These are phyloP conservation scores for Drosophila ohnishii DNA, from an alignment of 1,140 invertebrate species.

Conservation along the genomic window DNA sequence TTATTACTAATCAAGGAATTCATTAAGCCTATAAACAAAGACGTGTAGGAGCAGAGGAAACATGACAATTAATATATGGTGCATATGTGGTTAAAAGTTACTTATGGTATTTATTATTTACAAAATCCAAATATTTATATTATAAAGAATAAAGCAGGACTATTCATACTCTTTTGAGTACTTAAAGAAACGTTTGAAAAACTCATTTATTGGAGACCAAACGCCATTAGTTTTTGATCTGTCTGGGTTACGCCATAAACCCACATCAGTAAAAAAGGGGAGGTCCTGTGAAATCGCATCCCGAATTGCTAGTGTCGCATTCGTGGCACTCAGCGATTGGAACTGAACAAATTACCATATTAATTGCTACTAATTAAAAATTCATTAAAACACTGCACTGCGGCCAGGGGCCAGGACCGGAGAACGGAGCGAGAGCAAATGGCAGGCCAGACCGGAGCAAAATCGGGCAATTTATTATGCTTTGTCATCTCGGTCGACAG, in stretches of 20 bases:
- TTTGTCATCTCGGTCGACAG: conserved; percentile 71
- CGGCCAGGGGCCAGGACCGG: conserved; percentile 29
- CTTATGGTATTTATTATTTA: neutral
- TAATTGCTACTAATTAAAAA: conserved; percentile 81
- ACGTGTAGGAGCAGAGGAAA: neutral
- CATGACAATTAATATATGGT: neutral
- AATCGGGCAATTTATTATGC: conserved; percentile 72
- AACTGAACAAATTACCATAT: conserved; percentile 81
- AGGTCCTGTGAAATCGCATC: neutral
- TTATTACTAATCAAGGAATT: conserved; percentile 74
- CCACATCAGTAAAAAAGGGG: neutral
- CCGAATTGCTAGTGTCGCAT: conserved; percentile 8
- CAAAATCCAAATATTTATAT: neutral
- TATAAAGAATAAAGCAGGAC: neutral
- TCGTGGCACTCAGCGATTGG: conserved; percentile 45
- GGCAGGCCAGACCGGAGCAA: conserved; percentile 33
- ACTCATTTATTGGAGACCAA: neutral
- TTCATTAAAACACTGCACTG: conserved; percentile 70
- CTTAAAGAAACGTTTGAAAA: neutral
- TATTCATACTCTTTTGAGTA: neutral
- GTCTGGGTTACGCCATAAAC: conserved; percentile 8
- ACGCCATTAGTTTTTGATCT: conserved; percentile 3
- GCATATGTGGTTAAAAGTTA: neutral
- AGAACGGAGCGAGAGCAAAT: conserved; percentile 24
- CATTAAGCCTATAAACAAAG: conserved; percentile 43